These are phyloP conservation scores for Megalopta genalis DNA, from an alignment of 1,140 invertebrate genomes.

Conservation along the genomic window DNA sequence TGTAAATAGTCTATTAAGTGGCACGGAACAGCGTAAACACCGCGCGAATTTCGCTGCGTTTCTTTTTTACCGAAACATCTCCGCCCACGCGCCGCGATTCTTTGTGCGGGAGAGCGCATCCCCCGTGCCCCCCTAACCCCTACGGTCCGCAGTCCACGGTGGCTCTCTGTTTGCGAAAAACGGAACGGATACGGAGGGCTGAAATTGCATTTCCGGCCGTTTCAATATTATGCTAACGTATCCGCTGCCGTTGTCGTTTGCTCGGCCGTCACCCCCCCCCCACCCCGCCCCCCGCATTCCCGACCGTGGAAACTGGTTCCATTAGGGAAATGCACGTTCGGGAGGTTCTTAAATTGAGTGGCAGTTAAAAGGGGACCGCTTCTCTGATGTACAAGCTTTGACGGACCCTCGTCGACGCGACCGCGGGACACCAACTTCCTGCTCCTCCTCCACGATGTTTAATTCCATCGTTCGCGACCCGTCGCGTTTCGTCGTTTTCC, in stretches of 20 bases:
- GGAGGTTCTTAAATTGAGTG: slow-evolving; percentile 33
- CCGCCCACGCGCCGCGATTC: neutral
- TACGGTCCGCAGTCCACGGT: neutral
- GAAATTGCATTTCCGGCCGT: neutral
- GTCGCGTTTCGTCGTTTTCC: too few species aligned
- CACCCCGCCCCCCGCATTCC: neutral
- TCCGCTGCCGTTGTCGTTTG: neutral
- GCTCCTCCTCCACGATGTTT: slow-evolving; percentile 26
- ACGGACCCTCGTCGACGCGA: slow-evolving; percentile 8
- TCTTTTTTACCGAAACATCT: neutral
- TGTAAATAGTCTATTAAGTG: slow-evolving; percentile 1
- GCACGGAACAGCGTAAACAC: slow-evolving; percentile 11
- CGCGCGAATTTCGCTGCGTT: neutral
- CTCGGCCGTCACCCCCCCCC: neutral
- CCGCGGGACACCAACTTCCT: neutral
- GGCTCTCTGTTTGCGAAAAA: neutral
- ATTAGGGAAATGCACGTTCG: slow-evolving; percentile 20
- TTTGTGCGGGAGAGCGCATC: too few species aligned
- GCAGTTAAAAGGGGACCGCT: slow-evolving; percentile 32
- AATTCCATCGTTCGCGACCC: neutral
- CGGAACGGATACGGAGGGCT: neutral
- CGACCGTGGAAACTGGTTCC: slow-evolving; percentile 19
- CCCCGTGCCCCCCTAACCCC: too few species aligned
- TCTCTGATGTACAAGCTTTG: neutral
- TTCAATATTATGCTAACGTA: slow-evolving; percentile 1